Evolutionary conservation across 2,888 invertebrate species (phyloP), one percentile per base, ranked within the genome.

Genomic region (Bellardia pandia): DNA sequence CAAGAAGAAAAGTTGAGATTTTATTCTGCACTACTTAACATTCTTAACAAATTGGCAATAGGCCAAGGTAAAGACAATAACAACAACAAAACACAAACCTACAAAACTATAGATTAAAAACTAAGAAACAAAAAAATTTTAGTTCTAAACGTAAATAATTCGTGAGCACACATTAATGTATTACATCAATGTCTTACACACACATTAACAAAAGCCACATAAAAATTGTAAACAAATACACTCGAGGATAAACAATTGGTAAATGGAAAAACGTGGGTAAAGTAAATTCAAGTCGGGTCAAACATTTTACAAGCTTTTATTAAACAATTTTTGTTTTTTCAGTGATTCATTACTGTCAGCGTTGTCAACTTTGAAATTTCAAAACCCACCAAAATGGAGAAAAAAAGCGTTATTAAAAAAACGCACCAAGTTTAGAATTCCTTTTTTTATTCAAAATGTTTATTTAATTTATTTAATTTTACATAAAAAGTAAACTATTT

Each of bases 41-140:
- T 37, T 80, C 69, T 60, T 37, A 60, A 74, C 30, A 72, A 83
- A 80, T 86, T 86, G 86, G 80, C 79, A 45, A 66, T 51, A 53
- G 79, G 83, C 86, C 81, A 82, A 75, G 42, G n/a, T 42, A 42
- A 51, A 78, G 64, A 40, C 16, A 71, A 40, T 0, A 30, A 79
- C 13, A 45, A 45, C 4, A 69, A 71, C 37, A 16, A 13, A n/a
- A 23, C 37, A 68, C 42, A 45, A 7, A 30, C 58, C 4, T 23
- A 16, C 23, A 45, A 68, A 69, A 33, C 2, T 33, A 33, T 45
- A 42, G 4, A 11, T 45, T 45, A 13, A 45, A 42, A 16, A 42
- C 23, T 7, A 14, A 2, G 68, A 42, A 68, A 56, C 23, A 30
- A 42, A 4, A 42, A 42, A 23, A 66, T 3, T 1, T 5, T 13